Evolutionary conservation across 2,888 invertebrate species (phyloP).

Genomic region (Lissocephala sabroskyi): DNA sequence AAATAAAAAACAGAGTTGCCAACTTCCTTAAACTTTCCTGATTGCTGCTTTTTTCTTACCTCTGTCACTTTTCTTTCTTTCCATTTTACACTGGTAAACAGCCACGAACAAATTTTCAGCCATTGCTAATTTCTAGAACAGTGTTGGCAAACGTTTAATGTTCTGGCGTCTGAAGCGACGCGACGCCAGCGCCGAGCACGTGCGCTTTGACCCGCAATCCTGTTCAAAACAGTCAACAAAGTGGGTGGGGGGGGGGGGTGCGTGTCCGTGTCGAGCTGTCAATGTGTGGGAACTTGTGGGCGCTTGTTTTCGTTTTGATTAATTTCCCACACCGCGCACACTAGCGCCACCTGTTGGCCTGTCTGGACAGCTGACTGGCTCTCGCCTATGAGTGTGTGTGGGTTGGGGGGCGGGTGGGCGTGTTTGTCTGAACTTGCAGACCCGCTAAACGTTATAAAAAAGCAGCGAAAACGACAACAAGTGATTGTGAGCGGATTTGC

Average conservation of each 20-base stretch:
- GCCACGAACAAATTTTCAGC: no score
- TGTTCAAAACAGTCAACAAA: no score
- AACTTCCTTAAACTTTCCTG: no score
- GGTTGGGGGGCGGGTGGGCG: neutral
- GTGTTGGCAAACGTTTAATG: no score
- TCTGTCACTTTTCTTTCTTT: no score
- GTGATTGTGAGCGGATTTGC: constrained; percentile 9
- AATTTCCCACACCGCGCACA: constrained; percentile 26
- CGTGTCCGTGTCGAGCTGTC: neutral
- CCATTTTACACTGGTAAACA: no score
- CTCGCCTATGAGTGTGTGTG: neutral
- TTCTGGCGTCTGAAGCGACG: neutral
- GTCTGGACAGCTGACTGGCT: neutral
- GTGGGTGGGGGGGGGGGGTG: neutral
- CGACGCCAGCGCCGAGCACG: neutral
- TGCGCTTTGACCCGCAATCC: neutral
- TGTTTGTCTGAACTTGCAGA: neutral
- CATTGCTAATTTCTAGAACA: neutral
- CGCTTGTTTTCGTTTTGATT: constrained; percentile 17
- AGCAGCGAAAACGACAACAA: no score
- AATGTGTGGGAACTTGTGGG: neutral
- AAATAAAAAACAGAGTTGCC: no score
- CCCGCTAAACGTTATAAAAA: no score
- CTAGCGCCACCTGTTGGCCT: constrained; percentile 54
- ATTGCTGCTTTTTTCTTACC: no score